phyloP scores from a whole-genome alignment of 2,797 vertebrate genomes.

The Fundulus diaphanus region DNA sequence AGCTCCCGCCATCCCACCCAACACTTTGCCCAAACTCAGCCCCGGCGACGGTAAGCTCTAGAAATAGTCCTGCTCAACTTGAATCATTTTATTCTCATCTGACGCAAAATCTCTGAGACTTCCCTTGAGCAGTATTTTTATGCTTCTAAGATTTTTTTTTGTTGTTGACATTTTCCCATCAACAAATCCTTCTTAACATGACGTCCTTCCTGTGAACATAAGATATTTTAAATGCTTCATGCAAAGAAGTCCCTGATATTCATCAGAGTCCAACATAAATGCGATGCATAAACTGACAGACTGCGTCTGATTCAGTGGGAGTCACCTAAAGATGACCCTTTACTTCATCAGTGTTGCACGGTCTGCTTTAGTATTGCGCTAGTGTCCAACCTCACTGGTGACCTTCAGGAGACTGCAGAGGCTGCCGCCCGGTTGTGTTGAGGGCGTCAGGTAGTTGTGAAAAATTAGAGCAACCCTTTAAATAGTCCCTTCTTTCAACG shows the following conservation, averaged over 20 bases:
- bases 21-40: conserved; percentile 87
- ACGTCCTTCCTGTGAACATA: neutral
- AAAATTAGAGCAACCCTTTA: neutral
- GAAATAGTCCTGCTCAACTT: neutral
- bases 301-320: neutral
- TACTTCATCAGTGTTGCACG: neutral
- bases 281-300: neutral
- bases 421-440: neutral
- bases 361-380: neutral
- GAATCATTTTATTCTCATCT: neutral
- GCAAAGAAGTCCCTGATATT: neutral
- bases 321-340: neutral
- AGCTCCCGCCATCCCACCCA: conserved; percentile 80
- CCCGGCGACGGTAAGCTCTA: conserved; percentile 85
- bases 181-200: neutral
- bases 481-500: too few species aligned
- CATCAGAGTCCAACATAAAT: neutral
- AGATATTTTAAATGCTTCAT: neutral
- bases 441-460: neutral
- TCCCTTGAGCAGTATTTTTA: too few species aligned
- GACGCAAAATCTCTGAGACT: too few species aligned
- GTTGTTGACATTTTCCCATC: neutral
- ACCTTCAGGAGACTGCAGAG: neutral
- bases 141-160: neutral
- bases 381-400: neutral